Evolutionary conservation across 2,888 invertebrate genomes (phyloP).

Genomic region (Cabera pusaria): DNA sequence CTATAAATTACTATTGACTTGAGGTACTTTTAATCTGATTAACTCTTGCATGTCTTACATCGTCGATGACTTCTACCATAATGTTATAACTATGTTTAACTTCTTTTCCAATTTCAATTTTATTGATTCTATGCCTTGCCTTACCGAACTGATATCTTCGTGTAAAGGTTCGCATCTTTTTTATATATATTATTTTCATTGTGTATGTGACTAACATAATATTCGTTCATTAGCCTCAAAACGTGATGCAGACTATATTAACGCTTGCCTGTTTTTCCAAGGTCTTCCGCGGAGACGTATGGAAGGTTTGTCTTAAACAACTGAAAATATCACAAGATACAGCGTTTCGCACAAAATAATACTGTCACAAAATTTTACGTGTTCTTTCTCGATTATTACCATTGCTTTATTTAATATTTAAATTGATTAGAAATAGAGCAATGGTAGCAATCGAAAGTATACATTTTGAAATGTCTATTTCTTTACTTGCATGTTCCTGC

Average conservation of each 20-base stretch:
- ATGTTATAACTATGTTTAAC: slow-evolving; percentile 3
- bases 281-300: slow-evolving; percentile 86
- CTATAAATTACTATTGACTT: too few relatives aligned
- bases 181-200: slow-evolving; percentile 17
- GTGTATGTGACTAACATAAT: slow-evolving; percentile 46
- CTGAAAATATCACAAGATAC: slow-evolving; percentile 69
- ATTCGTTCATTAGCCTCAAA: slow-evolving; percentile 62
- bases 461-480: slow-evolving; percentile 63
- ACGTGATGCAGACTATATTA: slow-evolving; percentile 71
- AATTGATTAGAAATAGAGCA: slow-evolving; percentile 35
- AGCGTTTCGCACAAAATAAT: slow-evolving; percentile 68
- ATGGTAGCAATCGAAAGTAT: slow-evolving; percentile 61
- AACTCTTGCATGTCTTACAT: slow-evolving; percentile 9
- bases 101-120: slow-evolving; percentile 1
- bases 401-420: slow-evolving; percentile 43
- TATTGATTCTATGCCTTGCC: slow-evolving; percentile 4
- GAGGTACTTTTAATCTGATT: too few relatives aligned
- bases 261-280: slow-evolving; percentile 78
- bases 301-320: slow-evolving; percentile 84
- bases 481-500: slow-evolving; percentile 81
- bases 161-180: slow-evolving; percentile 30
- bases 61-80: not conserved
- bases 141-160: slow-evolving; percentile 13
- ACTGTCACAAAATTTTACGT: slow-evolving; percentile 50
- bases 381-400: slow-evolving; percentile 61